Evolutionary conservation across 2,797 vertebrate species (phyloP).

Genomic region (Myotis planiceps): DNA sequence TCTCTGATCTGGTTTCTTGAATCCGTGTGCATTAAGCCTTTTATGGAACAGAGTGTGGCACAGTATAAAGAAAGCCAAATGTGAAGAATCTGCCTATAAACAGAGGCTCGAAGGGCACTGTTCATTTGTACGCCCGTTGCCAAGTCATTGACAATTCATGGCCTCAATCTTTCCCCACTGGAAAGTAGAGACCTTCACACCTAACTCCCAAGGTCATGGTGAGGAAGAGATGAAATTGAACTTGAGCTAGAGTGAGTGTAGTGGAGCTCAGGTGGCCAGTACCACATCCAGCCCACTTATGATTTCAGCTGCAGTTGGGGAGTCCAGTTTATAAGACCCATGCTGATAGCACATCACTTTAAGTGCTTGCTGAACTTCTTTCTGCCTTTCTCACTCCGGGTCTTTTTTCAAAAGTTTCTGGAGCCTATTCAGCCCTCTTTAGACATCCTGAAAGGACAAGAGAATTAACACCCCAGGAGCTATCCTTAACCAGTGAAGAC

Average conservation of each 20-base stretch:
- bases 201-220: neutral
- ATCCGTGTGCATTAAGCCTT: neutral
- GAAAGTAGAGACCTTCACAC: neutral
- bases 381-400: neutral
- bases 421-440: neutral
- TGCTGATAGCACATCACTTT: neutral
- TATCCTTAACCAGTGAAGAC: neutral
- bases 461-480: neutral
- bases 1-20: neutral
- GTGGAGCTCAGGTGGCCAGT: neutral
- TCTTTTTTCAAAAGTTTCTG: neutral
- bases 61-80: neutral
- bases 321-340: neutral
- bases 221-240: neutral
- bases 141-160: neutral
- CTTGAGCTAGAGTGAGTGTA: neutral
- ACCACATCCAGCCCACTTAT: neutral
- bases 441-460: neutral
- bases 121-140: neutral
- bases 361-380: neutral
- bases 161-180: neutral
- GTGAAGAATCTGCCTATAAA: neutral
- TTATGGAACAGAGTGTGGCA: neutral
- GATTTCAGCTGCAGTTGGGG: neutral
- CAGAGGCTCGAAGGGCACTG: neutral